A percentile compares a stretch with the other conserved stretches of the same genome.
phyloP scores from a whole-genome alignment of 2,888 invertebrate genomes.

The Drosophila paramelanica region DNA sequence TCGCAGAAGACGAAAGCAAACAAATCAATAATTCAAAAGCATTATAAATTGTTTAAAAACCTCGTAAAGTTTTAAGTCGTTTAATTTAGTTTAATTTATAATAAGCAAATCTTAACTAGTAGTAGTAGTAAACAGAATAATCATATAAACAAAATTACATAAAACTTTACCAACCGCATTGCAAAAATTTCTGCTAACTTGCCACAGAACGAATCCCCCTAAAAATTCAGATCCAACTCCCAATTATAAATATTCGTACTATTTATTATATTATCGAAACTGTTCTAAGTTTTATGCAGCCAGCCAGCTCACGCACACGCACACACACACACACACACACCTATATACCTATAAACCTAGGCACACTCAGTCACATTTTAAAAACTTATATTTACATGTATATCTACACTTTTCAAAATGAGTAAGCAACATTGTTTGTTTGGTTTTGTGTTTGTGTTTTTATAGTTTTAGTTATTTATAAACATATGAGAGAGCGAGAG shows the following conservation, averaged over 20 bases:
- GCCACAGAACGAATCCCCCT: conserved; percentile 59
- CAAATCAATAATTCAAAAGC: conserved; percentile 33
- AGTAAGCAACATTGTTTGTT: conserved; percentile 55
- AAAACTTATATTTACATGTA: conserved; percentile 39
- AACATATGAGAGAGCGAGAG: conserved; percentile 29
- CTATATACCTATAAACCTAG: too few species aligned
- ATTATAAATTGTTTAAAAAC: conserved; percentile 56
- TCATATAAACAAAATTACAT: conserved; percentile 36
- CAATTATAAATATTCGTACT: conserved; percentile 32
- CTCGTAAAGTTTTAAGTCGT: conserved; percentile 55
- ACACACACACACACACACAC: conserved; percentile 14
- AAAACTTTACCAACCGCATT: conserved; percentile 59
- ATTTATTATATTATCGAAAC: conserved; percentile 61
- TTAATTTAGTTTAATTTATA: conserved; percentile 72
- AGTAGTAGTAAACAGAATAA: conserved; percentile 49
- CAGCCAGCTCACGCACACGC: conserved; percentile 30
- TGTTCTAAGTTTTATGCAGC: conserved; percentile 75
- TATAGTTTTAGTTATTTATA: conserved; percentile 79
- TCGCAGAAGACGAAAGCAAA: conserved; percentile 1
- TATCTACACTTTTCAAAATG: conserved; percentile 53
- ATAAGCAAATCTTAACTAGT: conserved; percentile 70
- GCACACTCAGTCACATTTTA: conserved; percentile 41
- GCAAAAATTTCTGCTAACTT: conserved; percentile 71
- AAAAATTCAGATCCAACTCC: conserved; percentile 21
- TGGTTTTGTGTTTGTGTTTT: conserved; percentile 76